A percentile compares a stretch with the other conserved stretches of the same genome.
These are phyloP conservation scores for Temnothorax unifasciatus DNA, from an alignment of 2,888 invertebrate genomes.

Conservation along the genomic window DNA sequence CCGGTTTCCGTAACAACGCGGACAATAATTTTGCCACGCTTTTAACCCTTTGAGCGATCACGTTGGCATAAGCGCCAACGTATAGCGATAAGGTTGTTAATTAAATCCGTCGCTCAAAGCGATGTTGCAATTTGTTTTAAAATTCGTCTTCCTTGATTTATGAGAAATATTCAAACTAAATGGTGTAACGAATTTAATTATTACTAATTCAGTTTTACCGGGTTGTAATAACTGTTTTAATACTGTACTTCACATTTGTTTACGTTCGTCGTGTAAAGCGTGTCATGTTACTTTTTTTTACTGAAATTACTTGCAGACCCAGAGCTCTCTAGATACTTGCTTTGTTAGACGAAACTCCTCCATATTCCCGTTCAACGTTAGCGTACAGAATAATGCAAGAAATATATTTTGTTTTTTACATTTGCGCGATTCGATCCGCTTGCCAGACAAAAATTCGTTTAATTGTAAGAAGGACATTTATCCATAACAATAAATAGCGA, in stretches of 20 bases:
- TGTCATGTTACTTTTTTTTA: slow-evolving; percentile 12
- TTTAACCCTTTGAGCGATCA: slow-evolving; percentile 46
- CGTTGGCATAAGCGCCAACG: slow-evolving; percentile 8
- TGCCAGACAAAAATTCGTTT: background rate
- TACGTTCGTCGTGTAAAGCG: background rate
- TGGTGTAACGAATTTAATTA: slow-evolving; percentile 20
- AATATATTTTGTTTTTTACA: background rate
- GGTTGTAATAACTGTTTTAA: slow-evolving; percentile 14
- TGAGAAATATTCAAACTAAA: slow-evolving; percentile 31
- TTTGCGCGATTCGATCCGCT: background rate
- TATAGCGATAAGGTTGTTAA: slow-evolving; percentile 26
- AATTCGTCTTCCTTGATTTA: slow-evolving; percentile 31
- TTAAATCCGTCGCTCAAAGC: slow-evolving; percentile 47
- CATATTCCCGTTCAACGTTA: background rate
- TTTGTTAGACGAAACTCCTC: background rate
- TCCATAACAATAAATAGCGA: slow-evolving; percentile 11
- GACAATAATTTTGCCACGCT: slow-evolving; percentile 30
- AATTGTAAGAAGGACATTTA: background rate
- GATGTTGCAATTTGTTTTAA: slow-evolving; percentile 26
- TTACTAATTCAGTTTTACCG: slow-evolving; percentile 4
- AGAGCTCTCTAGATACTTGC: background rate
- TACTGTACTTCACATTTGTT: background rate
- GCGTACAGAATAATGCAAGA: background rate
- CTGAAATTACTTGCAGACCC: slow-evolving; percentile 17
- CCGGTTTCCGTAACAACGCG: background rate